Evolutionary conservation across 2,797 vertebrate species (phyloP).

Genomic region (Cottoperca gobio): DNA sequence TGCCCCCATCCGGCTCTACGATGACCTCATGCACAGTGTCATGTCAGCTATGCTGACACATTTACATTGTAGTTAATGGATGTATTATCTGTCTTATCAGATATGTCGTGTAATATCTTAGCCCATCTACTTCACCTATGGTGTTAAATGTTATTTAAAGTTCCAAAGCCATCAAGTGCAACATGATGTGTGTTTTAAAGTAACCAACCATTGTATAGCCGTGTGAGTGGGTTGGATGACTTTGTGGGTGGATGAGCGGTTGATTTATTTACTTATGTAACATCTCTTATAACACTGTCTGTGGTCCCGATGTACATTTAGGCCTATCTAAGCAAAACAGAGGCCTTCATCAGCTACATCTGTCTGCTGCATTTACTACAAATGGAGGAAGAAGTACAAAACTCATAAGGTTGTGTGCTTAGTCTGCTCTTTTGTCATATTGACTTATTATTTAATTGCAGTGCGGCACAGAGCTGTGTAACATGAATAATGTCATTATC

Average conservation of each 20-base stretch:
- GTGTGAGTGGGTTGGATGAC: conserved; percentile 59
- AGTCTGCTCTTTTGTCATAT: conserved; percentile 46
- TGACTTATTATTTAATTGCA: conserved; percentile 56
- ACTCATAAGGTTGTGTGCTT: conserved; percentile 42
- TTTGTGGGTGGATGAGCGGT: conserved; percentile 62
- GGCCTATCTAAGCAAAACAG: conserved; percentile 32
- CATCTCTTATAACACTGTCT: conserved; percentile 48
- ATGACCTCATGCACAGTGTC: neutral
- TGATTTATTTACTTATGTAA: conserved; percentile 71
- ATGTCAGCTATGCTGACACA: neutral
- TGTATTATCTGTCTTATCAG: neutral
- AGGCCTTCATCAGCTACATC: conserved; percentile 34
- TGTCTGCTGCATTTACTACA: conserved; percentile 23
- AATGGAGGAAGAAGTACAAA: conserved; percentile 32
- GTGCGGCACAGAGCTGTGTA: conserved; percentile 25
- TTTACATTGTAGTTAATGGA: neutral
- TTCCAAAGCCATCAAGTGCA: neutral
- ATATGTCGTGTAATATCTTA: neutral
- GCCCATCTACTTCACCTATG: neutral
- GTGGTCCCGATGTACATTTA: conserved; percentile 39
- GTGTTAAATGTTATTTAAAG: neutral
- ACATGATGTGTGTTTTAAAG: conserved; percentile 27
- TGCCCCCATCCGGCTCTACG: neutral
- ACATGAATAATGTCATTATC: conserved; percentile 36
- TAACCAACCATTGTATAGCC: conserved; percentile 40